A percentile compares a stretch with the other conserved stretches of the same genome.
Evolutionary conservation across 1,140 invertebrate genomes (phyloP).

Genomic region (Trinorchestia longiramus): DNA sequence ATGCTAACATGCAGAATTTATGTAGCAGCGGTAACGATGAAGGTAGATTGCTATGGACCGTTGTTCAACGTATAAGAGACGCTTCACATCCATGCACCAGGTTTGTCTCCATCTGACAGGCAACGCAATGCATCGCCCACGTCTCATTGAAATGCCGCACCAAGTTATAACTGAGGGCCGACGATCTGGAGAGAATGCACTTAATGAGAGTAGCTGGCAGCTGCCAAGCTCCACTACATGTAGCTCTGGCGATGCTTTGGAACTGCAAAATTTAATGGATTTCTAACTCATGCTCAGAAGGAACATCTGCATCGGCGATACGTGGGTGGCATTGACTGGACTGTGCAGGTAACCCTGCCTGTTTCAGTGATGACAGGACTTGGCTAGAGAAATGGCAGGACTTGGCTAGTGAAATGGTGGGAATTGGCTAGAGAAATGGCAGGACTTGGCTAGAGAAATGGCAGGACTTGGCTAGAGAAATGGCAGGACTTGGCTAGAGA

Average conservation of each 20-base stretch:
- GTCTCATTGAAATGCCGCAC: not conserved
- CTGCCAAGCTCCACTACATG: not conserved
- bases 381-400: too few relatives aligned
- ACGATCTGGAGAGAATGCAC: not conserved
- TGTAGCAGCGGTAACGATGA: too few relatives aligned
- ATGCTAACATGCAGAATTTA: too few relatives aligned
- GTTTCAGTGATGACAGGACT: too few relatives aligned
- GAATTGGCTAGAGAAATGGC: too few relatives aligned
- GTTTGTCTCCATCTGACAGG: not conserved
- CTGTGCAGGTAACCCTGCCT: not conserved
- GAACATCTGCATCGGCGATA: not conserved
- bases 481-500: too few relatives aligned
- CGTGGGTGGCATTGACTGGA: not conserved
- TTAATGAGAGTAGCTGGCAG: not conserved
- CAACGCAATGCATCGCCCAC: not conserved
- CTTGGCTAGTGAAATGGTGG: too few relatives aligned
- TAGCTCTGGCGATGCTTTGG: not conserved
- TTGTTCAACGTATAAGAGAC: not conserved
- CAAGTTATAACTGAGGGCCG: not conserved
- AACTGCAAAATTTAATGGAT: not conserved
- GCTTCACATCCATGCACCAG: not conserved
- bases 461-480: too few relatives aligned
- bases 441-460: too few relatives aligned
- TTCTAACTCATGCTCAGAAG: not conserved
- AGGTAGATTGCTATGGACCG: too few relatives aligned